Base-by-base conservation (phyloP, 30 jellyfish, hydroid and myxozoan species). In the Morbakka virulenta region DNA sequence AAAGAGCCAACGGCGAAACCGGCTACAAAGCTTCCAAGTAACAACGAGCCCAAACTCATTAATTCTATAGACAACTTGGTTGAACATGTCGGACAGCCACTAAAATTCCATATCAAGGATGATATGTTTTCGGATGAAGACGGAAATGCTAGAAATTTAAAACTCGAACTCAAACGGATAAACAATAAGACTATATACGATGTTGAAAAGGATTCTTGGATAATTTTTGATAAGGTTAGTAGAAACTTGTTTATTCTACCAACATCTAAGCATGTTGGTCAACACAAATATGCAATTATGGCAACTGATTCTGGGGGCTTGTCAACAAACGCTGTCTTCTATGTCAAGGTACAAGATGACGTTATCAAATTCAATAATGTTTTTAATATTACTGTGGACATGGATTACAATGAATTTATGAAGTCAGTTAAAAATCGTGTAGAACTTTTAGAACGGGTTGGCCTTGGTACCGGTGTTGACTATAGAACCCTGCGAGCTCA, bases 281-380 rank as follows among this genome's bases (percentile, higher is more conserved):
- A 47, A 21, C 78, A 91, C 52, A 35, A 76, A 34, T 83, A 67
- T 49, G 89, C 84, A 2, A 29, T 91, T 50, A 86, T 69, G 41
- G 98, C 98, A 1, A 91, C 94, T 0, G 98, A 91, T 72, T 69
- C 88, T 20, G 47, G 74, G 11, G 98, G 98, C 14, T 52, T 75
- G 4, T 78, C 47, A 35, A 48, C 26, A 50, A 84, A 77, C 70
- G 96, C 89, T 50, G 88, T 79, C 23, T 91, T 91, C 77, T 49
- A 50, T 20, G 96, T 91, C 73, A 61, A 67, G 27, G 98, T 91
- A 11, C 23, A 28, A 20, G 87, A 83, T 31, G 96, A 91, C 1
- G 72, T 33, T 14, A 26, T 35, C 3, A 62, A 33, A 2, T 63
- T 82, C 75, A 91, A 71, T 47, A 66, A 71, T 69, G n/a, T 77